Evolutionary conservation across 2,797 vertebrate species (phyloP), one percentile per base, ranked within the genome.

Genomic region (Linurgus olivaceus): DNA sequence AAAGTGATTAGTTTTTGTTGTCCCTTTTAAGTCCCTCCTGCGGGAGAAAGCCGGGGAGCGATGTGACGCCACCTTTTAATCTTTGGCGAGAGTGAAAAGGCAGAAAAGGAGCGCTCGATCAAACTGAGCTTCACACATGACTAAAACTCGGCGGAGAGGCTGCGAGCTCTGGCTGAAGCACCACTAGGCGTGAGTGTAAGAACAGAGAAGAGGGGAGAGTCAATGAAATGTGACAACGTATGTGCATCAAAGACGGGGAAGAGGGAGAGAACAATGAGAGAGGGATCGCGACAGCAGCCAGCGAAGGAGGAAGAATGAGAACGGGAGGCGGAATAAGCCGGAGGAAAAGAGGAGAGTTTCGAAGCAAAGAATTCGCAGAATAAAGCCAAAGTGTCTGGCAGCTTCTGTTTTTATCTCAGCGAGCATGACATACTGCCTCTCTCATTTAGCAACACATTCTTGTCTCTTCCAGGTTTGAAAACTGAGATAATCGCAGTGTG

Each of bases 81-180:
- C 98, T 98, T 98, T 98, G 94, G 98, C 98, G 96, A 98, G 98
- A 98, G 97, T 97, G 97, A 98, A 98, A 98, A 98, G 98, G 98
- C 98, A 98, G 98, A 98, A 97, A 98, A 98, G 98, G 97, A 98
- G 98, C 98, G 98, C 98, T 98, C 97, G 98, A 98, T 99, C 98
- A 98, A 98, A 98, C 98, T 98, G 98, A 98, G 98, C 98, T 98
- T 98, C 98, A 98, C 98, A 98, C 98, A 99, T 98, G 98, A 98
- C 98, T 98, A 97, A 98, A 98, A 98, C 98, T 99, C 98, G 98
- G 98, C 98, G 96, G 98, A 98, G 98, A 98, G 98, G 98, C 98
- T 96, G 98, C 98, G 89, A 95, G 97, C 97, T 97, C 98, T 97
- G 98, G 97, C 97, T 98, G 97, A 97, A 98, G 98, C 98, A 97